A percentile compares a stretch with the other conserved stretches of the same genome.
These are phyloP conservation scores for Caenorhabditis macrosperma DNA, from an alignment of 2,888 invertebrate genomes.

Conservation along the genomic window DNA sequence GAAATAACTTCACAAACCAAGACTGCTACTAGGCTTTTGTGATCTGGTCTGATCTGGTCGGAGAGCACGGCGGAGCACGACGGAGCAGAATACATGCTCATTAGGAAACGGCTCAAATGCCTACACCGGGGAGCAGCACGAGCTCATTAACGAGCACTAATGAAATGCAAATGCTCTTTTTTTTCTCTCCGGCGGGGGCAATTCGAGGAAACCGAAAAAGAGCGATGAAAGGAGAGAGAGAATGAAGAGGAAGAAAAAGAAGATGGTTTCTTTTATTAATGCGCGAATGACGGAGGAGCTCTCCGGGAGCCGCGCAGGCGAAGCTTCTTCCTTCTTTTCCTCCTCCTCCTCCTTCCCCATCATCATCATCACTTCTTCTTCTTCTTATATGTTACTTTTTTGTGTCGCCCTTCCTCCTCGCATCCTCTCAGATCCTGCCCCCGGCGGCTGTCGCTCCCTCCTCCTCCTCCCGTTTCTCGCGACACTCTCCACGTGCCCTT, in stretches of 20 bases:
- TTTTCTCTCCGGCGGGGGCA: neutral
- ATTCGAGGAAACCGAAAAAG: neutral
- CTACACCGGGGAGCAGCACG: neutral
- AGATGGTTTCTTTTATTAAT: neutral
- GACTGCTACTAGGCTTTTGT: neutral
- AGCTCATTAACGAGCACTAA: constrained; percentile 1
- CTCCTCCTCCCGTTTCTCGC: constrained; percentile 24
- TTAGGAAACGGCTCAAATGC: neutral
- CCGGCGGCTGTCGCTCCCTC: constrained; percentile 7
- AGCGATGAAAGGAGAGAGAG: too few species aligned
- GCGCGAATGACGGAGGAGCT: neutral
- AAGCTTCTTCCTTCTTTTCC: neutral
- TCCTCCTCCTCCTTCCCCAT: neutral
- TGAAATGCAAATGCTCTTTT: constrained; percentile 7
- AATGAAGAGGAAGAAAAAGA: neutral
- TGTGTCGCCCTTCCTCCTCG: neutral
- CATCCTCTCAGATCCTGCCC: constrained; percentile 2
- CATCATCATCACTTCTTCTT: constrained; percentile 21
- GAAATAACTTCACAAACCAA: too few species aligned
- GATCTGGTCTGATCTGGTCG: neutral
- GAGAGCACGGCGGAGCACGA: neutral
- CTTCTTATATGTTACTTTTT: constrained; percentile 46
- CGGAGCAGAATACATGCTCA: neutral
- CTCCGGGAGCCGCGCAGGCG: too few species aligned
- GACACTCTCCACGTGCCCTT: constrained; percentile 47